Evolutionary conservation across 1,140 invertebrate genomes (phyloP).

Genomic region (Gryllus bimaculatus): DNA sequence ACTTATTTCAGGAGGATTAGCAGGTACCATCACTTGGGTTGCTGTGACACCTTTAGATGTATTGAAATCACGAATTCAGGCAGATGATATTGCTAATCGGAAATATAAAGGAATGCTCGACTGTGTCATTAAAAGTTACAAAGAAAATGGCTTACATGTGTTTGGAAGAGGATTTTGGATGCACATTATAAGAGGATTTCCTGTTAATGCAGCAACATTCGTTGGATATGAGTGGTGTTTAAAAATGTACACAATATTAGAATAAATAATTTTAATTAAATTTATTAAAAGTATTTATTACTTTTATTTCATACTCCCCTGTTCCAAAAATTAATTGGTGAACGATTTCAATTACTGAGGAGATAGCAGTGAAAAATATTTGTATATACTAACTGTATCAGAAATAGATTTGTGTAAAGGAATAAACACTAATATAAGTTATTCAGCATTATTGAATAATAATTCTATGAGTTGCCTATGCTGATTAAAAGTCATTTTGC

Average conservation of each 20-base stretch:
- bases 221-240: slow-evolving; percentile 46
- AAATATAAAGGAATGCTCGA: slow-evolving; percentile 42
- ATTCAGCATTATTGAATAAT: no score
- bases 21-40: slow-evolving; percentile 47
- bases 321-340: no score
- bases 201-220: slow-evolving; percentile 60
- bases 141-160: slow-evolving; percentile 39
- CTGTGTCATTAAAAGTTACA: slow-evolving; percentile 40
- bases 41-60: slow-evolving; percentile 63
- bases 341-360: no score
- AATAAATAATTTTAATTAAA: background rate
- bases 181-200: slow-evolving; percentile 52
- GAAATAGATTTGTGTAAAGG: no score
- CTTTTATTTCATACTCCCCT: no score
- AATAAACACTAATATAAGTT: no score
- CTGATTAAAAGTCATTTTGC: no score
- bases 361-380: no score
- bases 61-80: slow-evolving; percentile 64
- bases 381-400: no score
- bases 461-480: no score
- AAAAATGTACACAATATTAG: background rate
- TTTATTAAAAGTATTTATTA: no score
- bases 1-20: background rate
- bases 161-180: slow-evolving; percentile 50
- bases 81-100: slow-evolving; percentile 43